Conservation (phyloP, 2,888 invertebrate species). For the Caenorhabditis macrosperma region DNA sequence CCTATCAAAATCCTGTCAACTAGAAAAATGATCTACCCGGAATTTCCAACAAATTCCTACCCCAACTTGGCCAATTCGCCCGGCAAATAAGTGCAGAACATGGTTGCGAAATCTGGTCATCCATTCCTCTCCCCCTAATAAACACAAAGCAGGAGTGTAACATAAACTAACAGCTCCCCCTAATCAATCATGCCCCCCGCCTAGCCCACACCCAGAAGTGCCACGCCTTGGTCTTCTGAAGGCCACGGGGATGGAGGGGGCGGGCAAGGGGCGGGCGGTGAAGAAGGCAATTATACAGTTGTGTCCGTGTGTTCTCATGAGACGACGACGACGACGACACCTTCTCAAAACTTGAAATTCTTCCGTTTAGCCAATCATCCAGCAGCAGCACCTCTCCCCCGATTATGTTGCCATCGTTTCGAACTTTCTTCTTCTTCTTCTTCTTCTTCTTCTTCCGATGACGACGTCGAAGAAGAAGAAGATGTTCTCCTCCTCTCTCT, state of each 20-base stretch:
- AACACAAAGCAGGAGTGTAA: too few relatives aligned
- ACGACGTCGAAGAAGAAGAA: background rate
- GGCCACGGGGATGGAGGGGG: too few relatives aligned
- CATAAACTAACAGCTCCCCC: slow-evolving; percentile 3
- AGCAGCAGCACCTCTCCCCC: too few relatives aligned
- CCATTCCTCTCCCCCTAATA: too few relatives aligned
- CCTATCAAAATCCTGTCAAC: too few relatives aligned
- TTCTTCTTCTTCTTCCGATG: slow-evolving; percentile 9
- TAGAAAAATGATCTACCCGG: too few relatives aligned
- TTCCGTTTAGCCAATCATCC: slow-evolving; percentile 57
- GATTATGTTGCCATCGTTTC: slow-evolving; percentile 45
- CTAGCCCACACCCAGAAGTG: background rate
- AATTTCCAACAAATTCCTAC: background rate
- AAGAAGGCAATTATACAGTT: slow-evolving; percentile 38
- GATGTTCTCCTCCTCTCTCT: background rate
- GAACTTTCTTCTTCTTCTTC: slow-evolving; percentile 7
- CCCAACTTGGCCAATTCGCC: too few relatives aligned
- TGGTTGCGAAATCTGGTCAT: background rate
- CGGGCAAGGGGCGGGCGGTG: slow-evolving; percentile 8
- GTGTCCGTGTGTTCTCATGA: background rate
- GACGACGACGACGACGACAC: background rate
- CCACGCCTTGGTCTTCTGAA: slow-evolving; percentile 36
- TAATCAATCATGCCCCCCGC: slow-evolving; percentile 37
- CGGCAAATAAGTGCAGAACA: too few relatives aligned
- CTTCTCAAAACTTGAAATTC: slow-evolving; percentile 38